Conservation (phyloP, 1,140 invertebrate genomes). For the Bombyx mori region ASM3026992v2 NC_085109.1:9459501-9460000, state of each 20-base stretch:
- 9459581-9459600: conserved; percentile 57
- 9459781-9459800: conserved; percentile 58
- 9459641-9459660: neutral
- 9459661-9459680: neutral
- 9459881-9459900: conserved; percentile 58
- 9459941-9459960: conserved; percentile 11
- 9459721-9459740: conserved; percentile 3
- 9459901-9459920: conserved; percentile 42
- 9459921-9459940: conserved; percentile 27
- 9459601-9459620: conserved; percentile 26
- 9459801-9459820: conserved; percentile 58
- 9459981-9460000: no score
- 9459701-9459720: neutral
- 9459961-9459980: no score
- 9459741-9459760: conserved; percentile 32
- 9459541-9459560: conserved; percentile 52
- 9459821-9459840: conserved; percentile 70
- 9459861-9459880: conserved; percentile 45
- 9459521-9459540: conserved; percentile 58
- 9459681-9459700: neutral
- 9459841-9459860: conserved; percentile 62
- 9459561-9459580: conserved; percentile 62
- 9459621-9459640: conserved; percentile 8
- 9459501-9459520: conserved; percentile 69
- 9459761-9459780: conserved; percentile 46